phyloP scores from a whole-genome alignment of 1,140 invertebrate species.

The Melipona quadrifasciata region DNA sequence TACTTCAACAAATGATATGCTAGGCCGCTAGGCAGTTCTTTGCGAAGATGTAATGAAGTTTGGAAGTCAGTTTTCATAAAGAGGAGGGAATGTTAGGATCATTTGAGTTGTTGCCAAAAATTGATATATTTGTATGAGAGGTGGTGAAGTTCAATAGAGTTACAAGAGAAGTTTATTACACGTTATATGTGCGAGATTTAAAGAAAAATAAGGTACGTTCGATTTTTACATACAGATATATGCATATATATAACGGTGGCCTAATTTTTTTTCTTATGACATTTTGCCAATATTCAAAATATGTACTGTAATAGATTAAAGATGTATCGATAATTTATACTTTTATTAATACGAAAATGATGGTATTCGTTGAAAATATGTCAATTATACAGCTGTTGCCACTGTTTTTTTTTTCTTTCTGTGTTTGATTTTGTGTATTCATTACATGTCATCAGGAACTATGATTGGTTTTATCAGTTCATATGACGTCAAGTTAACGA shows the following conservation, averaged over 20 bases:
- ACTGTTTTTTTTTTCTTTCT: background rate
- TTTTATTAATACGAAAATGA: background rate
- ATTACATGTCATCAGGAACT: conserved; percentile 33
- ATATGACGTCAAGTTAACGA: conserved; percentile 19
- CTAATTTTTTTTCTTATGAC: conserved; percentile 28
- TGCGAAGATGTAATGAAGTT: conserved; percentile 28
- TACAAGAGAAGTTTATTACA: background rate
- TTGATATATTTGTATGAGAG: background rate
- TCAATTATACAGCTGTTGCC: conserved; percentile 4
- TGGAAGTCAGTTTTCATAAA: conserved; percentile 13
- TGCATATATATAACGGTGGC: conserved; percentile 36
- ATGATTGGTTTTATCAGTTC: conserved; percentile 43
- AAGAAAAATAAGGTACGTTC: conserved; percentile 1
- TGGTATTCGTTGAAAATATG: background rate
- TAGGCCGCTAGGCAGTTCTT: background rate
- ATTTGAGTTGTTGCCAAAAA: conserved; percentile 2
- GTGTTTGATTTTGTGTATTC: conserved; percentile 8
- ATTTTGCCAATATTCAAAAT: background rate
- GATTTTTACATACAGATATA: background rate
- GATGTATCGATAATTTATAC: background rate
- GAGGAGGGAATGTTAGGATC: conserved; percentile 35
- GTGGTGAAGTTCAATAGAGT: background rate
- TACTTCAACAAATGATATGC: background rate
- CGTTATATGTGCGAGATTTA: background rate
- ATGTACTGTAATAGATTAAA: too few relatives aligned